Conservation (phyloP, 1,140 invertebrate species). For the Anagrus nilaparvatae region DNA sequence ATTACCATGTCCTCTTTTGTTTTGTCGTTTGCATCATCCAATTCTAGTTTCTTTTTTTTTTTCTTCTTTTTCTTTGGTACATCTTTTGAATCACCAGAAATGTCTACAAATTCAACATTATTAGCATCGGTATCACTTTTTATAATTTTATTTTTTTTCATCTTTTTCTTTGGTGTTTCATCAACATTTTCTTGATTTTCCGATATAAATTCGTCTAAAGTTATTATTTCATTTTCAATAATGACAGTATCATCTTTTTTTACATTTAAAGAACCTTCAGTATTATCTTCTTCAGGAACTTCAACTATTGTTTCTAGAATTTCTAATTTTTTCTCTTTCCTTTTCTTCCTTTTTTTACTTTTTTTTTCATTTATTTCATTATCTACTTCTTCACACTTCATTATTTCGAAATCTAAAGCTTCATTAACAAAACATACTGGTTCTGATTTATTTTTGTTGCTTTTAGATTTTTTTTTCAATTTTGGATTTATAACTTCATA, state of each 20-base stretch:
- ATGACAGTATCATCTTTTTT: neutral
- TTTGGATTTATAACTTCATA: conserved; percentile 35
- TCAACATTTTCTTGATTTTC: conserved; percentile 4
- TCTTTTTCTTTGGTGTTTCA: conserved; percentile 18
- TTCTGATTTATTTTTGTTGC: neutral
- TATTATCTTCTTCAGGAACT: conserved; percentile 25
- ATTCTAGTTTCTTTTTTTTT: conserved; percentile 12
- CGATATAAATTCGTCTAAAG: neutral
- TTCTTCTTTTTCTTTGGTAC: conserved; percentile 1
- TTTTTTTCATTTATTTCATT: conserved; percentile 29
- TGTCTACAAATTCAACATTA: conserved; percentile 3
- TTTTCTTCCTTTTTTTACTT: conserved; percentile 21
- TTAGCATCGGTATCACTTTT: conserved; percentile 4
- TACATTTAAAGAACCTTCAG: neutral
- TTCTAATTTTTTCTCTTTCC: conserved; percentile 18
- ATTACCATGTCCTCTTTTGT: conserved; percentile 10
- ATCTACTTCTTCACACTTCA: conserved; percentile 23
- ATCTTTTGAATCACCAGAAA: neutral
- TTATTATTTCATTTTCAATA: neutral
- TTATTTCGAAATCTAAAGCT: conserved; percentile 24
- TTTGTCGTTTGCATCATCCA: conserved; percentile 12
- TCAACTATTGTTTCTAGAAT: conserved; percentile 31
- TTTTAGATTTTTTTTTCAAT: conserved; percentile 22
- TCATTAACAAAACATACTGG: conserved; percentile 21
- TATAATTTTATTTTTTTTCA: conserved; percentile 1